A percentile compares a stretch with the other conserved stretches of the same genome.
Conservation (phyloP, 1,140 invertebrate genomes). For the Bombus picipes region DNA sequence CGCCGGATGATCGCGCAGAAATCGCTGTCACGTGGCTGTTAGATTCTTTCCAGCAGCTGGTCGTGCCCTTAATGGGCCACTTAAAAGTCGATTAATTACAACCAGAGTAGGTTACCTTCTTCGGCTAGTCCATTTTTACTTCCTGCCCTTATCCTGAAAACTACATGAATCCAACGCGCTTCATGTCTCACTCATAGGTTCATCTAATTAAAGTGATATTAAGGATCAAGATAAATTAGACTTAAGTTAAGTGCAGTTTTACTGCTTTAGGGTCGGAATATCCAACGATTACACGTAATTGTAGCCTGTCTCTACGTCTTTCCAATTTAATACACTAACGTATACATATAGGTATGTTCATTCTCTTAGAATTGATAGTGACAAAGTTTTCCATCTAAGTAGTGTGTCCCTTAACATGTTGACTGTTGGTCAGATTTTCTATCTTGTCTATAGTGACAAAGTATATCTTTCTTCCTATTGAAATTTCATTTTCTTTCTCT, state of each 20-base stretch:
- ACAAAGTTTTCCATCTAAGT: no score
- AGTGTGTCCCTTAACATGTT: no score
- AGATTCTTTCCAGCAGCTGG: slow-evolving; percentile 47
- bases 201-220: background rate
- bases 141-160: background rate
- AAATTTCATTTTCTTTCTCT: no score
- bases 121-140: background rate
- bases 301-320: background rate
- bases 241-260: background rate
- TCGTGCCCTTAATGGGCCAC: slow-evolving; percentile 75
- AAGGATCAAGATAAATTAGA: background rate
- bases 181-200: background rate
- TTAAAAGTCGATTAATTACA: slow-evolving; percentile 82
- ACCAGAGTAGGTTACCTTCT: slow-evolving; percentile 31
- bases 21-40: slow-evolving; percentile 63
- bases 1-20: slow-evolving; percentile 79
- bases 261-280: no score
- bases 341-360: no score
- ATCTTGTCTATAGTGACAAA: no score
- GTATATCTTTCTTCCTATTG: no score
- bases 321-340: background rate
- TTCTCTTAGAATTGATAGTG: no score
- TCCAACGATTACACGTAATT: background rate
- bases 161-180: background rate
- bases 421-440: no score